These are phyloP conservation scores for Dendrocopos noguchii DNA, from an alignment of 2,113 vertebrate species.

Conservation along the genomic window DNA sequence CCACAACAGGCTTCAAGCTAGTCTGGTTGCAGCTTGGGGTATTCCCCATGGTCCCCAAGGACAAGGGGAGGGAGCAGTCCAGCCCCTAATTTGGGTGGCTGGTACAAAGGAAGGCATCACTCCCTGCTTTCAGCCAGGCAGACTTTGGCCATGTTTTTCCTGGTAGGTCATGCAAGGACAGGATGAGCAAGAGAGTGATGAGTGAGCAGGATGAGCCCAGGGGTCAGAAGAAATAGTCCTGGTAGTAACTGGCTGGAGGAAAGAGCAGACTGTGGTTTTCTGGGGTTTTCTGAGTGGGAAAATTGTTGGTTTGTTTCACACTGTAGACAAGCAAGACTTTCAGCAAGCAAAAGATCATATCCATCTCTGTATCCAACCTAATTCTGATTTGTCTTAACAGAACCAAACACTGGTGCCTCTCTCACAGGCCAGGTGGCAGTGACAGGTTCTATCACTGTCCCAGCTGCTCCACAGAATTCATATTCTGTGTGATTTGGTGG, in stretches of 20 bases:
- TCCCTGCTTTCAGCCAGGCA: background rate
- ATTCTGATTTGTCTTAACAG: background rate
- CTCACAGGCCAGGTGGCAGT: background rate
- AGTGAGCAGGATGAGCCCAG: too few relatives aligned
- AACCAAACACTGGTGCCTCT: background rate
- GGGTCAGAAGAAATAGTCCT: background rate
- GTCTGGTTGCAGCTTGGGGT: background rate
- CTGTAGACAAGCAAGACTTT: background rate
- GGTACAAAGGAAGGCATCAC: rapidly evolving
- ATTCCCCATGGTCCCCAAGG: background rate
- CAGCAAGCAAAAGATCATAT: background rate
- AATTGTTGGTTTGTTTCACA: background rate
- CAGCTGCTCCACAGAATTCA: background rate
- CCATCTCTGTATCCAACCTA: background rate
- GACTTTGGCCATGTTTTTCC: background rate
- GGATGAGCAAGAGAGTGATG: background rate
- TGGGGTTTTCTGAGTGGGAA: background rate
- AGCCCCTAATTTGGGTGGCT: background rate
- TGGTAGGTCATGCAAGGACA: background rate
- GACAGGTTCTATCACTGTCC: background rate
- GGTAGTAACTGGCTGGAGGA: background rate
- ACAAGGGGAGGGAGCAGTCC: background rate
- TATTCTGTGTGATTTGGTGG: rapidly evolving
- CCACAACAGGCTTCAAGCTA: background rate
- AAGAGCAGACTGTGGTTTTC: background rate